phyloP scores from a whole-genome alignment of 2,113 vertebrate species.

The human region DNA sequence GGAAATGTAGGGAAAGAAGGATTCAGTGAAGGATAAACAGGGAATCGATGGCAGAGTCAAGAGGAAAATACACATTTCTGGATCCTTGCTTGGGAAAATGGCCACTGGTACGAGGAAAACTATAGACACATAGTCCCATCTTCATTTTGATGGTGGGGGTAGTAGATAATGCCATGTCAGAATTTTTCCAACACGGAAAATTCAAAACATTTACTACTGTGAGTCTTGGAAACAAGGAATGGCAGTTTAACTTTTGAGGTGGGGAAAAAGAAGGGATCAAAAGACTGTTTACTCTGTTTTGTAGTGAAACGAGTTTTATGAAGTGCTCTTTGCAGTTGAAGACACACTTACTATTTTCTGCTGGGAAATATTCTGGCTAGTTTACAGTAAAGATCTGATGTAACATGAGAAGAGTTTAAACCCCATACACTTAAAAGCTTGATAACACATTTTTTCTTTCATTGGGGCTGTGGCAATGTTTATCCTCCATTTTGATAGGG shows the following conservation, averaged over 20 bases:
- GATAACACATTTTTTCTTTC: conserved; percentile 74
- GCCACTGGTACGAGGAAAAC: background rate
- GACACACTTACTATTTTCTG: conserved; percentile 78
- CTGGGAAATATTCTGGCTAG: conserved; percentile 75
- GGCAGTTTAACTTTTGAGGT: conserved; percentile 45
- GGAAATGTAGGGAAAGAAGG: background rate
- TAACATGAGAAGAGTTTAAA: conserved; percentile 72
- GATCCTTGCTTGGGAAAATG: conserved; percentile 22
- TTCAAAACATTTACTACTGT: conserved; percentile 47
- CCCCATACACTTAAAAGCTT: conserved; percentile 68
- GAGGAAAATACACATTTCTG: background rate
- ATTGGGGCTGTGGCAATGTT: conserved; percentile 71
- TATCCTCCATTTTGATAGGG: conserved; percentile 57
- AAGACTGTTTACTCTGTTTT: conserved; percentile 68
- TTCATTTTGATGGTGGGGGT: background rate
- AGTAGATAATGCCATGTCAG: background rate
- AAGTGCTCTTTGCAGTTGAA: conserved; percentile 73
- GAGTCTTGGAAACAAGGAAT: conserved; percentile 65
- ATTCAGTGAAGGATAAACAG: background rate
- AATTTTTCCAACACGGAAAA: conserved; percentile 57
- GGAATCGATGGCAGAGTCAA: fast-evolving
- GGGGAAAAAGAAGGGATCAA: conserved; percentile 64
- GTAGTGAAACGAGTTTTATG: conserved; percentile 69
- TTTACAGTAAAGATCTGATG: conserved; percentile 76
- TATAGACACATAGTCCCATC: background rate